Base-by-base conservation (phyloP, 2,113 vertebrate genomes). In the Oryzias melastigma region DNA sequence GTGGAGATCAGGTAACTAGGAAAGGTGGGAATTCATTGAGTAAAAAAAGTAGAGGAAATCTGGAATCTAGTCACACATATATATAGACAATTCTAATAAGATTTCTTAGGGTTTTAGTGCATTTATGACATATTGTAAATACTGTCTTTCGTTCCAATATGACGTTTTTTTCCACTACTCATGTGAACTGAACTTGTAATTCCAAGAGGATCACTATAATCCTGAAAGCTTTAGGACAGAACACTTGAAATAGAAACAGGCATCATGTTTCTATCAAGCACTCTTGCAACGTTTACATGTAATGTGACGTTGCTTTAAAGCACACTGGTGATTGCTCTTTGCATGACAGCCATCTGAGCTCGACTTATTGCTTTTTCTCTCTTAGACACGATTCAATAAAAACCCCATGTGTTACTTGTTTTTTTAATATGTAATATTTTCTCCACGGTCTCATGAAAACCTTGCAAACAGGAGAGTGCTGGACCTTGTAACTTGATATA, bases 191-290 rank as follows among this genome's bases (percentile, higher is more conserved):
- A 61, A 56, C 20, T n/a, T 17, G n/a, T 65, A 54, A 65, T 76
- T 84, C 71, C 52, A 62, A 60, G 22, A 22, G 15, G 58, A 81
- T 84, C 75, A 52, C 73, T 79, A 63, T 65, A 66, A 70, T 68
- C 71, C 75, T 29, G 58, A 7, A 18, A 19, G 52, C 56, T 73
- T 75, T 58, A 66, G 75, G 55, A 56, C 47, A 8, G 16, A 5
- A 50, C 2, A 52, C 62, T 62, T 14, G 35, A 65, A 71, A 77
- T 57, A 74, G 77, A 78, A 78, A 42, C 62, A 61, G 52, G 19
- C 62, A 22, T 52, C 47, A 25, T 59, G 52, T 74, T 70, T 53
- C 41, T 51, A 48, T 4, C 50, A 51, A 22, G 22, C 10, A 16
- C 47, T 24, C 61, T 54, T 60, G 50, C 42, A 61, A 20, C 62